Percentiles rank a stretch among this genome's conserved stretches.
Evolutionary conservation across 30 jellyfish, hydroid and myxozoan species (phyloP).

Genomic region (Aurelia aurita complex sp. Pacific): DNA sequence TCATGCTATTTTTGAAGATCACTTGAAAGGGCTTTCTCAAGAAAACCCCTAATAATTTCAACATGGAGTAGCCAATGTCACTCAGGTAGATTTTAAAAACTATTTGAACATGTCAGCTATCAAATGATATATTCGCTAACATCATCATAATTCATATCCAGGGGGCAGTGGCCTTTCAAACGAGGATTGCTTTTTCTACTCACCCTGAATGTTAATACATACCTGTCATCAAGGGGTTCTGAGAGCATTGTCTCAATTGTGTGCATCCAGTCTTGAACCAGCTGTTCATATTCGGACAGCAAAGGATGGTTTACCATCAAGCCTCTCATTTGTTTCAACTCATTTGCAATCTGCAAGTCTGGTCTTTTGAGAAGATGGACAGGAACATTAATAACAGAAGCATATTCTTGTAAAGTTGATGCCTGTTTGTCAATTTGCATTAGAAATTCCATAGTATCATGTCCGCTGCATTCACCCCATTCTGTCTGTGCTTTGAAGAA

Average conservation of each 20-base stretch:
- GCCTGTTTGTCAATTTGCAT: constrained; percentile 70
- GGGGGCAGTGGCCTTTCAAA: too few relatives aligned
- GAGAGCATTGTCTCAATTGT: constrained; percentile 70
- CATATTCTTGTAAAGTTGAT: constrained; percentile 59
- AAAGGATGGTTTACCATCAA: constrained; percentile 51
- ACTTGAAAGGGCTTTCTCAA: too few relatives aligned
- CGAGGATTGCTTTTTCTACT: too few relatives aligned
- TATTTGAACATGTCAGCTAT: too few relatives aligned
- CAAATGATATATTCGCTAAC: too few relatives aligned
- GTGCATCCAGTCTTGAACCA: constrained; percentile 81
- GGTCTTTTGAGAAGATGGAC: constrained; percentile 74
- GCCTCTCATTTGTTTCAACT: constrained; percentile 62
- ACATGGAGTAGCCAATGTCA: too few relatives aligned
- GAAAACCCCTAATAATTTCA: too few relatives aligned
- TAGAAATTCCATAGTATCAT: constrained; percentile 52
- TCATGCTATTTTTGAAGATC: too few relatives aligned
- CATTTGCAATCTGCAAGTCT: constrained; percentile 45
- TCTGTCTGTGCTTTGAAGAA: constrained; percentile 36
- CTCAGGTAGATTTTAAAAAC: too few relatives aligned
- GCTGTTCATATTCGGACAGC: constrained; percentile 67
- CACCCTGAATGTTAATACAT: background rate
- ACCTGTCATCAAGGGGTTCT: constrained; percentile 77
- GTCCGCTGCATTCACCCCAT: constrained; percentile 69
- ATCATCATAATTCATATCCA: too few relatives aligned
- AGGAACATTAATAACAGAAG: constrained; percentile 61